Evolutionary conservation across 2,888 invertebrate genomes (phyloP).

Genomic region (Globia sparganii): DNA sequence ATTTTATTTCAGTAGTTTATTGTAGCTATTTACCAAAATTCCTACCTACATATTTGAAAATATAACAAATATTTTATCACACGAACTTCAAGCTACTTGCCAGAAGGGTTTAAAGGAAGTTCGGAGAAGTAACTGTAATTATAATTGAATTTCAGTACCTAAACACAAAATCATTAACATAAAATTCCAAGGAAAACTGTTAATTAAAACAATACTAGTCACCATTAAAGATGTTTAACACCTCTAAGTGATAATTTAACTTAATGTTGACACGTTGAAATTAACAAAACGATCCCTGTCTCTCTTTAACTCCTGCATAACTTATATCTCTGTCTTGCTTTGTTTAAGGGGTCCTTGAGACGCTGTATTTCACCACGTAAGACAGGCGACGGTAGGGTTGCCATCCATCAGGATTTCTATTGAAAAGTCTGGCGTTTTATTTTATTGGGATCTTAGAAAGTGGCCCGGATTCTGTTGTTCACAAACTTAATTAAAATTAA

Average conservation of each 20-base stretch:
- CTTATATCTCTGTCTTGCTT: conserved; percentile 41
- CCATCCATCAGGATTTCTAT: conserved; percentile 35
- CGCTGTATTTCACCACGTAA: conserved; percentile 58
- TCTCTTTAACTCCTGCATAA: conserved; percentile 16
- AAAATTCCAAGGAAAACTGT: conserved; percentile 25
- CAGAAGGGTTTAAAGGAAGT: not conserved
- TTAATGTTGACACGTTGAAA: conserved; percentile 54
- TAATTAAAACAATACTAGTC: conserved; percentile 53
- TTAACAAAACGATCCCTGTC: conserved; percentile 46
- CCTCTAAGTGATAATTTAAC: conserved; percentile 54
- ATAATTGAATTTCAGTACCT: not conserved
- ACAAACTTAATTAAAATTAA: no score
- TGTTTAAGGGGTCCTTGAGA: conserved; percentile 56
- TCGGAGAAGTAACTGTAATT: not conserved
- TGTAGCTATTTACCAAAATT: not conserved
- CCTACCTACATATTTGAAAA: not conserved
- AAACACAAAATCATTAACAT: conserved; percentile 14
- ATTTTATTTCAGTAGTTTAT: no score
- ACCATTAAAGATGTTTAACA: conserved; percentile 41
- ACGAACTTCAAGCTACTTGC: not conserved
- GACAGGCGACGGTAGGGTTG: conserved; percentile 51
- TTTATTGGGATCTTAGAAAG: conserved; percentile 9
- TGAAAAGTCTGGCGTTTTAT: conserved; percentile 25
- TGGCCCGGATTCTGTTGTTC: no score
- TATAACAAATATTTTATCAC: not conserved